Conservation (phyloP, 2,888 invertebrate genomes). For the Pegoplata infirma region DNA sequence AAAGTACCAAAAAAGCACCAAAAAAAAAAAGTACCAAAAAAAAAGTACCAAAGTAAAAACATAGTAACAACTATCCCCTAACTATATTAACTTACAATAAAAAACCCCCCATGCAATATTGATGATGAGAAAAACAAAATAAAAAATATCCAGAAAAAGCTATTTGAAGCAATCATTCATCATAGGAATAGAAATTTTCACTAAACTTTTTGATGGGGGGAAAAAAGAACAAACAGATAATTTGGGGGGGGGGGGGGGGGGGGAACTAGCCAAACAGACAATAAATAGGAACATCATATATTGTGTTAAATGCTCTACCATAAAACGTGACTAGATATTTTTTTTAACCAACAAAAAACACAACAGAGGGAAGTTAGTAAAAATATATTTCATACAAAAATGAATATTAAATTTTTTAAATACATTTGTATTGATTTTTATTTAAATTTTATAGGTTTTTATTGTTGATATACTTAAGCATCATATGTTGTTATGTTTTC, state of each 20-base stretch:
- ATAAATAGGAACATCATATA: background rate
- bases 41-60: too few species aligned
- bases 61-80: too few species aligned
- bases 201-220: too few species aligned
- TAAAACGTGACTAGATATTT: conserved; percentile 31
- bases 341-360: background rate
- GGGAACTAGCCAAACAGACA: background rate
- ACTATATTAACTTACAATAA: too few species aligned
- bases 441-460: background rate
- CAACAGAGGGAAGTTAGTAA: background rate
- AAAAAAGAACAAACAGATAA: background rate
- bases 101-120: background rate
- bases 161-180: conserved; percentile 71
- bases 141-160: conserved; percentile 68
- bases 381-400: too few species aligned
- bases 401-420: background rate
- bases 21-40: too few species aligned
- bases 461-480: background rate
- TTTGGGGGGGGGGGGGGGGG: too few species aligned
- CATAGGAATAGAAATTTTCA: conserved; percentile 12
- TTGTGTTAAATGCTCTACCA: conserved; percentile 8
- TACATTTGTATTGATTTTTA: background rate
- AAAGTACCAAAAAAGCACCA: too few species aligned
- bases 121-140: conserved; percentile 16
- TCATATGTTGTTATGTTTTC: background rate